Evolutionary conservation across 2,113 vertebrate genomes (phyloP).

Genomic region (Rhabdornis inornatus): DNA sequence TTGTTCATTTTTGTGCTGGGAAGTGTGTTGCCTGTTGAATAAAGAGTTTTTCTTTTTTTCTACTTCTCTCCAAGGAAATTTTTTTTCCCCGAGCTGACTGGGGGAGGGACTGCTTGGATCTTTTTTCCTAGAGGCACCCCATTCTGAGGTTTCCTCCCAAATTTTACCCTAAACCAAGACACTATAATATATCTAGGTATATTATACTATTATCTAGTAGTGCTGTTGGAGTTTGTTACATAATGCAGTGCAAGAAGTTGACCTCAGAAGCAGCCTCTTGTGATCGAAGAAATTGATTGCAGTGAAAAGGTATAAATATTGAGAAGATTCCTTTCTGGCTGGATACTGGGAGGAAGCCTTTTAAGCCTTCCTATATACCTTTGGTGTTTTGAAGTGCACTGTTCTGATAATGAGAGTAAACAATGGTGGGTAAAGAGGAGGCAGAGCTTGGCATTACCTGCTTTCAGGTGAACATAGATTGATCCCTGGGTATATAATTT

Average conservation of each 20-base stretch:
- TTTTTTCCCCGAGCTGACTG: no score
- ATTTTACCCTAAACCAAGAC: no score
- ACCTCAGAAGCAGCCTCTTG: not conserved
- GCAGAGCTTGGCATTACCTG: not conserved
- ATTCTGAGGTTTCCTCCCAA: no score
- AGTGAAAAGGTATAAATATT: not conserved
- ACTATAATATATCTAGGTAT: no score
- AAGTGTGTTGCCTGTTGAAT: no score
- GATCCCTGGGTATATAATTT: fast-evolving
- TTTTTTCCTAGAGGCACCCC: no score
- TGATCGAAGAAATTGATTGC: not conserved
- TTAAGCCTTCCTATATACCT: not conserved
- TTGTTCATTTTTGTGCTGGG: no score
- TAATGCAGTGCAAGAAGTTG: not conserved
- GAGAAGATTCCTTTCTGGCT: not conserved
- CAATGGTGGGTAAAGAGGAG: not conserved
- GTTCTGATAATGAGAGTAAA: not conserved
- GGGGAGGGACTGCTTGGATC: no score
- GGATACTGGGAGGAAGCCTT: not conserved
- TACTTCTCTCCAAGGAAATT: no score
- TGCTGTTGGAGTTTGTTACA: not conserved
- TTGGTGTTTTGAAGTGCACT: not conserved
- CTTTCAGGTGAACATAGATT: not conserved
- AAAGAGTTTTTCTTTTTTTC: no score
- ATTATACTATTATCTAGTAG: no score